phyloP scores from a whole-genome alignment of 2,797 vertebrate genomes.

The Parauchenoglanis ngamensis region DNA sequence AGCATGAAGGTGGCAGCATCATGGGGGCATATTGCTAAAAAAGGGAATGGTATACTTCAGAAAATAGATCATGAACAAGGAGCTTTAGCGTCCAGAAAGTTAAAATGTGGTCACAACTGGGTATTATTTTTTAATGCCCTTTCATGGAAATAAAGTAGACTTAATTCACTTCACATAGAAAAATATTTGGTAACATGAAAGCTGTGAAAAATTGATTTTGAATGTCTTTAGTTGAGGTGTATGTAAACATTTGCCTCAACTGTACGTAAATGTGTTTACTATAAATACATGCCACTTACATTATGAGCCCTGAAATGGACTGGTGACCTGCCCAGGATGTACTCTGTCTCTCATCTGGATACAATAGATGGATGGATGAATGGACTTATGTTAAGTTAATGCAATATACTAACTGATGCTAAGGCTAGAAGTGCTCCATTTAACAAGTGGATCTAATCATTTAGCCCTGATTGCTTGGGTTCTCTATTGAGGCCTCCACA shows the following conservation, averaged over 20 bases:
- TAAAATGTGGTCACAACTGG: neutral
- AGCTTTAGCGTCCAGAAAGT: neutral
- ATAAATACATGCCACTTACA: neutral
- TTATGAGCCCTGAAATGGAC: no score
- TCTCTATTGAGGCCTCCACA: neutral
- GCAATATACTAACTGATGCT: no score
- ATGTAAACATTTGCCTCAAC: neutral
- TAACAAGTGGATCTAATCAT: neutral
- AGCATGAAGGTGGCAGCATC: neutral
- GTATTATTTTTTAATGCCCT: neutral
- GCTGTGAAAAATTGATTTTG: no score
- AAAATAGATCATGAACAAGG: neutral
- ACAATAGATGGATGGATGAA: no score
- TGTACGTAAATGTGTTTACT: neutral
- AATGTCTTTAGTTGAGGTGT: neutral
- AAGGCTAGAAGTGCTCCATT: neutral
- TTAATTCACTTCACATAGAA: no score
- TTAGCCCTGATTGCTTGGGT: neutral
- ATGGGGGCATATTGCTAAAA: neutral
- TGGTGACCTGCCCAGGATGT: no score
- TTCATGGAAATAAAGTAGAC: neutral
- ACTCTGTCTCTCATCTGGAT: no score
- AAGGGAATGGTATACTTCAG: neutral
- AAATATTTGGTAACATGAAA: neutral
- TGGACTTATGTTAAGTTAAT: neutral